Evolutionary conservation across 2,797 vertebrate species (phyloP).

Genomic region (Leontopithecus rosalia): DNA sequence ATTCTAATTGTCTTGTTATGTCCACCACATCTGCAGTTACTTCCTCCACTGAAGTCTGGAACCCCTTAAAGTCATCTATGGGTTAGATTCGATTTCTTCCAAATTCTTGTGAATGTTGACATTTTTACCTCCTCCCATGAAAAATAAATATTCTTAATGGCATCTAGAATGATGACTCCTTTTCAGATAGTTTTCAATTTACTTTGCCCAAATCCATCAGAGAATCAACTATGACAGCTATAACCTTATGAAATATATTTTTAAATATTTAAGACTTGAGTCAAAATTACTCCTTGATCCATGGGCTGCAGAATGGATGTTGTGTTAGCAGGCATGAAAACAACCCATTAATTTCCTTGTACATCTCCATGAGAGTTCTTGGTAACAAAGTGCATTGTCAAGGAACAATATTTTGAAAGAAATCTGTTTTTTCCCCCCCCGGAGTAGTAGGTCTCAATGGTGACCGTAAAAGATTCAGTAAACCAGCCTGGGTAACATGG

Average conservation of each 20-base stretch:
- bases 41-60: background rate
- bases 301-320: background rate
- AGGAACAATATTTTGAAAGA: background rate
- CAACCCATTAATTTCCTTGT: background rate
- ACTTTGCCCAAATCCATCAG: background rate
- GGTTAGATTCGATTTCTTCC: background rate
- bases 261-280: background rate
- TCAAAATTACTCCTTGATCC: background rate
- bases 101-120: background rate
- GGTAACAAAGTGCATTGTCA: background rate
- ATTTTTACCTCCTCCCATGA: background rate
- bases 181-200: background rate
- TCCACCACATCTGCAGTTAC: background rate
- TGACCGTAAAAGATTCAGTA: background rate
- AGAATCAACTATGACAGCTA: background rate
- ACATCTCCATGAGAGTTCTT: background rate
- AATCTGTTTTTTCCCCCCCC: background rate
- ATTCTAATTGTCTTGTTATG: background rate
- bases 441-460: background rate
- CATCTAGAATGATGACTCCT: background rate
- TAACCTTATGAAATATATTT: background rate
- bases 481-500: background rate
- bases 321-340: background rate
- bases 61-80: background rate
- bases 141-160: background rate